phyloP scores from a whole-genome alignment of 2,113 vertebrate genomes.

The Ciconia boyciana region DNA sequence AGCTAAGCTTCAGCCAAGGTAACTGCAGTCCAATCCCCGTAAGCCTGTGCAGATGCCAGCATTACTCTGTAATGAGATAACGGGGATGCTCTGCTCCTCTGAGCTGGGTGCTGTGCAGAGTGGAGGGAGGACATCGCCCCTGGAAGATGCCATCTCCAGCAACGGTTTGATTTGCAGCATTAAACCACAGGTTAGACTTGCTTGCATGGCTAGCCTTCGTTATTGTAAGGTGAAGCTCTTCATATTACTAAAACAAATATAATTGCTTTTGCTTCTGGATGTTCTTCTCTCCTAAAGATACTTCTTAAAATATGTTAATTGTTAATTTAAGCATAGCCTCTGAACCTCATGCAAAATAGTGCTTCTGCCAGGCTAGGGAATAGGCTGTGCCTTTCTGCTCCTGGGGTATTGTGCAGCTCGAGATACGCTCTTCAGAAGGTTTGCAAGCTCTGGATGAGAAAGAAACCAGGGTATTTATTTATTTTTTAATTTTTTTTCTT shows the following conservation, averaged over 20 bases:
- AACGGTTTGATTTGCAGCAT: background rate
- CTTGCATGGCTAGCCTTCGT: background rate
- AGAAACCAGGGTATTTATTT: background rate
- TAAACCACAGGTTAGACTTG: background rate
- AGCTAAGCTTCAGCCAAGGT: background rate
- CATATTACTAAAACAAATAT: accelerated
- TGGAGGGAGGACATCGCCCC: accelerated
- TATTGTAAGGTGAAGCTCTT: background rate
- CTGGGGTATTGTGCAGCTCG: background rate
- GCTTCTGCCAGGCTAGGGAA: background rate
- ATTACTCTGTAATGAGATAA: background rate
- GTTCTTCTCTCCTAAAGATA: background rate
- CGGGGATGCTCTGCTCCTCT: background rate
- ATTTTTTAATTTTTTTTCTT: accelerated
- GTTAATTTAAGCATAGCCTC: background rate
- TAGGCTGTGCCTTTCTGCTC: background rate
- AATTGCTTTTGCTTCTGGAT: background rate
- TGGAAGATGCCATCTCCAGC: background rate
- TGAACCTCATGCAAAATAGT: background rate
- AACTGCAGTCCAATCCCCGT: background rate
- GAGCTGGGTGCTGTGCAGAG: background rate
- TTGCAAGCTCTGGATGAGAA: background rate
- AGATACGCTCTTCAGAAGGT: background rate
- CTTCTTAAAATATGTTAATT: background rate
- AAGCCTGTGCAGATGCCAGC: background rate